A percentile compares a stretch with the other conserved stretches of the same genome.
Conservation (phyloP, 2,888 invertebrate genomes). For the Tromatobia lineatoria region DNA sequence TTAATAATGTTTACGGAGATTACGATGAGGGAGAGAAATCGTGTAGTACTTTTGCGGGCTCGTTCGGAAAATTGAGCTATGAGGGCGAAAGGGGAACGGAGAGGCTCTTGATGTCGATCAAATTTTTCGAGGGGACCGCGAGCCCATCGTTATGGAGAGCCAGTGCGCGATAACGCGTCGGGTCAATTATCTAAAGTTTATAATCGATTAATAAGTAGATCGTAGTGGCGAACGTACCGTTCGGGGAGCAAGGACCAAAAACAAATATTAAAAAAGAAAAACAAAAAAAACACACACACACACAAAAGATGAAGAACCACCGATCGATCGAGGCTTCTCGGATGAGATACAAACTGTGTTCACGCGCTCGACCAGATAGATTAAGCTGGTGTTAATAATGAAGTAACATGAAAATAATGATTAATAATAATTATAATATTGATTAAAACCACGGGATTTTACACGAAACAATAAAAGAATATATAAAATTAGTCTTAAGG, state of each 20-base stretch:
- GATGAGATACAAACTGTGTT: slow-evolving; percentile 72
- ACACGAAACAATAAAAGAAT: slow-evolving; percentile 44
- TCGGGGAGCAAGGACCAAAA: slow-evolving; percentile 71
- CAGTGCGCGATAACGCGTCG: slow-evolving; percentile 55
- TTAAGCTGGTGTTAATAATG: slow-evolving; percentile 63
- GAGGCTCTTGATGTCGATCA: slow-evolving; percentile 50
- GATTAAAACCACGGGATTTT: slow-evolving; percentile 46
- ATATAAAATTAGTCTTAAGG: slow-evolving; percentile 64
- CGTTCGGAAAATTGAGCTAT: slow-evolving; percentile 7
- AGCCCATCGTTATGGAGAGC: slow-evolving; percentile 32
- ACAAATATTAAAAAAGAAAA: slow-evolving; percentile 49
- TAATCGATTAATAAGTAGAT: slow-evolving; percentile 62
- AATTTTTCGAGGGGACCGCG: slow-evolving; percentile 10
- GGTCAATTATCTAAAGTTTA: slow-evolving; percentile 70
- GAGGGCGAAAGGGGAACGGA: slow-evolving; percentile 28
- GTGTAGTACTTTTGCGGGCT: slow-evolving; percentile 13
- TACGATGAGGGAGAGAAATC: slow-evolving; percentile 23
- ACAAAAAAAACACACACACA: slow-evolving; percentile 18
- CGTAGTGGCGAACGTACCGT: slow-evolving; percentile 64
- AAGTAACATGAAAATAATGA: slow-evolving; percentile 49
- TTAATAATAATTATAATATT: slow-evolving; percentile 40
- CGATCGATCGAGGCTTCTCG: slow-evolving; percentile 66
- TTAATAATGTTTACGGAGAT: slow-evolving; percentile 13
- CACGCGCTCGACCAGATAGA: slow-evolving; percentile 66
- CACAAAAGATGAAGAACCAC: slow-evolving; percentile 51